Evolutionary conservation across 2,113 vertebrate genomes (phyloP), one percentile per base, ranked within the genome.

Genomic region (Egretta garzetta): DNA sequence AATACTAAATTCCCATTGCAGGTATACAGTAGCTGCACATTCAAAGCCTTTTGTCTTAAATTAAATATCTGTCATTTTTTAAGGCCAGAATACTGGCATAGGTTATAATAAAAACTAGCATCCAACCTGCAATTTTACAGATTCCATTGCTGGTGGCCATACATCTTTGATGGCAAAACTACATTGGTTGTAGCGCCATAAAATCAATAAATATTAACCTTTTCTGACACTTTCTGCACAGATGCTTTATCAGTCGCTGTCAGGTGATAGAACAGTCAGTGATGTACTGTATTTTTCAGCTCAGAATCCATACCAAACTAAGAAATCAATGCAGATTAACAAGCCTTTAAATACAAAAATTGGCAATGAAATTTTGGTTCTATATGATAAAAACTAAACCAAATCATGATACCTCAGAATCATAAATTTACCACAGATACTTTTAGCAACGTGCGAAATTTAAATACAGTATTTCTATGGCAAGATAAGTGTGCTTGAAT

Each of bases 201-300:
- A 98, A 98, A 98, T 98, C 98, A 98, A 98, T 98, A 98, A 98
- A 98, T 98, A 98, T 98, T 98, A 98, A 98, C 98, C 98, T 98
- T 98, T 98, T 96, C 97, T 97, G 98, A 98, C 97, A 98, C 98
- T 97, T 96, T 88, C 97, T 97, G 97, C 96, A 96, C 56, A 13
- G 97, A 97, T 90, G 96, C 97, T 98, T 98, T 97, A 98, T 98
- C 98, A 98, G 76, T 93, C 5, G 81, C 97, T 98, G 97, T 97
- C 98, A 98, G 96, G 96, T 97, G 96, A 98, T 55, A 97, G 97
- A 98, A 97, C 72, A 96, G 96, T 87, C 97, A 93, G 96, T 96
- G 97, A 97, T 97, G 92, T 96, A 98, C 97, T 95, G 56, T 97
- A 95, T 96, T 98, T 98, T 98, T 98, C 80, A 63, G 87, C 87